Conservation (phyloP, 2,888 invertebrate genomes). For the Criorhina ranunculi region DNA sequence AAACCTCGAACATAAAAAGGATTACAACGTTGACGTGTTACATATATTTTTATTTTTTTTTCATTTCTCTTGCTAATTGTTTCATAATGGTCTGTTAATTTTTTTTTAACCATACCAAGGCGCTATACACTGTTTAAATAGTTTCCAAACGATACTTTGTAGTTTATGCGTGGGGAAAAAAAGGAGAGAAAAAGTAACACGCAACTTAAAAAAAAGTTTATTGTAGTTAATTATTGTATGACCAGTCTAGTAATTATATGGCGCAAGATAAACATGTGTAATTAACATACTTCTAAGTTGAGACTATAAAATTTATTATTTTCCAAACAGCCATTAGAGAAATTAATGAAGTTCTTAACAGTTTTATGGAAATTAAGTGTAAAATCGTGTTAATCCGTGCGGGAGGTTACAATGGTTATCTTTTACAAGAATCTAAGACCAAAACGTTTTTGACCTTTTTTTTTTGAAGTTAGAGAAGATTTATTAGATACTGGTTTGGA, state of each 20-base stretch:
- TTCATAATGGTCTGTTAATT: conserved; percentile 25
- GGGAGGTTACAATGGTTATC: background rate
- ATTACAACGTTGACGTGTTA: background rate
- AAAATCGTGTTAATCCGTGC: conserved; percentile 55
- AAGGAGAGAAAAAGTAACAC: conserved; percentile 15
- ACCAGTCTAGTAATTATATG: conserved; percentile 16
- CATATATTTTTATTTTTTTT: too few species aligned
- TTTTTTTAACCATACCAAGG: too few species aligned
- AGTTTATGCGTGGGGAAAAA: background rate
- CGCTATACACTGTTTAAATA: background rate
- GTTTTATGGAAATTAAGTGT: conserved; percentile 58
- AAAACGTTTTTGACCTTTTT: conserved; percentile 22
- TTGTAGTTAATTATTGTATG: too few species aligned
- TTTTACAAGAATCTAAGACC: background rate
- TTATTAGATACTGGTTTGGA: too few species aligned
- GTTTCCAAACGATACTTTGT: background rate
- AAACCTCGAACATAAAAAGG: too few species aligned
- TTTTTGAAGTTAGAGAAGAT: conserved; percentile 21
- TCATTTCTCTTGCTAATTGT: conserved; percentile 15
- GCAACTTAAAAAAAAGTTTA: conserved; percentile 28
- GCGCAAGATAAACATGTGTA: conserved; percentile 48
- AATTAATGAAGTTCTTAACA: conserved; percentile 41
- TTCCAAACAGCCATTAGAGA: conserved; percentile 23
- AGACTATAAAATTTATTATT: conserved; percentile 47
- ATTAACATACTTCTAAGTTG: conserved; percentile 52